These are phyloP conservation scores for Arctopsyche grandis DNA, from an alignment of 1,140 invertebrate genomes.

Conservation along the genomic window DNA sequence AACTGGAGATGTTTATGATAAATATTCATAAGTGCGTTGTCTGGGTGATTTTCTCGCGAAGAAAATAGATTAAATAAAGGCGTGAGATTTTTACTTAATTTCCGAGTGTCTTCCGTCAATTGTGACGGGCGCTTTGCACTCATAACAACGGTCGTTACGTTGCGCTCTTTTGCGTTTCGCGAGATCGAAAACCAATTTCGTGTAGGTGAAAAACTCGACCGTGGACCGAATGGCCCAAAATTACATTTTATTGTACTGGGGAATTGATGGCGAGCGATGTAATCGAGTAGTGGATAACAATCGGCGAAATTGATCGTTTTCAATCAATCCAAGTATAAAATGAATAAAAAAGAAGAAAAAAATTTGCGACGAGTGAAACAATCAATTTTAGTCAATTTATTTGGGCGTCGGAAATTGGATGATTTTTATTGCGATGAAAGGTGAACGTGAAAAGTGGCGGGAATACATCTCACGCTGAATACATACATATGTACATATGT, in stretches of 20 bases:
- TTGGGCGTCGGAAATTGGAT: slow-evolving; percentile 24
- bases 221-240: neutral
- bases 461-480: neutral
- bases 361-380: slow-evolving; percentile 5
- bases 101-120: too few species aligned
- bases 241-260: neutral
- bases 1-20: too few species aligned
- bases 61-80: too few species aligned
- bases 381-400: slow-evolving; percentile 39
- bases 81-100: too few species aligned
- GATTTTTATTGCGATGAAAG: slow-evolving; percentile 35
- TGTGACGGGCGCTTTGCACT: too few species aligned
- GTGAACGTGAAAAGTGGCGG: slow-evolving; percentile 31
- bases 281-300: slow-evolving; percentile 38
- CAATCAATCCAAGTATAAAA: slow-evolving; percentile 44
- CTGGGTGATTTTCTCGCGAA: too few species aligned
- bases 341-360: slow-evolving; percentile 24
- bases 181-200: neutral
- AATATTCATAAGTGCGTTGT: too few species aligned
- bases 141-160: too few species aligned
- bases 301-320: slow-evolving; percentile 41
- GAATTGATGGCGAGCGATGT: slow-evolving; percentile 35
- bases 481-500: neutral
- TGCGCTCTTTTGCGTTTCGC: too few species aligned
- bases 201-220: neutral